phyloP scores from a whole-genome alignment of 1,140 invertebrate genomes.

The Drosophila bipectinata region DNA sequence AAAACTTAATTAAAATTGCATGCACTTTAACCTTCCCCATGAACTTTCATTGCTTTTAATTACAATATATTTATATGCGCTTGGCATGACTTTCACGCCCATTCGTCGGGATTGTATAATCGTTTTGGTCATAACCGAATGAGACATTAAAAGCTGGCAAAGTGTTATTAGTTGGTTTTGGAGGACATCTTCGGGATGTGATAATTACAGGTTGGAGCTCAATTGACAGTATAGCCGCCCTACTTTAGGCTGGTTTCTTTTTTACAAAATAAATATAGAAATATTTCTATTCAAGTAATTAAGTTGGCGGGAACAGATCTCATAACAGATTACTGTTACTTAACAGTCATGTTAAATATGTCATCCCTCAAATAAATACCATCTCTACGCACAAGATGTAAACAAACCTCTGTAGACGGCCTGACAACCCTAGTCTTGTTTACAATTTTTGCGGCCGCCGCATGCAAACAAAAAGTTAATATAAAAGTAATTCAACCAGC shows the following conservation, averaged over 20 bases:
- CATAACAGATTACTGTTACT: background rate
- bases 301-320: constrained; percentile 10
- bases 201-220: background rate
- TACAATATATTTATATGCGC: constrained; percentile 43
- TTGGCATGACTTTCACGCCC: constrained; percentile 29
- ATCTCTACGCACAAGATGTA: background rate
- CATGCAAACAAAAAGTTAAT: constrained; percentile 31
- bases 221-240: background rate
- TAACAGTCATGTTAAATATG: background rate
- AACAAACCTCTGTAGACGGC: constrained; percentile 5
- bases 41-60: constrained; percentile 51
- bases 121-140: constrained; percentile 20
- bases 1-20: constrained; percentile 55
- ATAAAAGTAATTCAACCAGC: constrained; percentile 69
- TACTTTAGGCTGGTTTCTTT: background rate
- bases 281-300: background rate
- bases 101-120: constrained; percentile 32
- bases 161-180: constrained; percentile 11
- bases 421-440: constrained; percentile 21
- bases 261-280: too few species aligned
- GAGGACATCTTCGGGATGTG: background rate
- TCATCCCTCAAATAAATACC: background rate
- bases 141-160: constrained; percentile 33
- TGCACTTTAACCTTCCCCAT: constrained; percentile 54
- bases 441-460: constrained; percentile 18